These are phyloP conservation scores for Plusia festucae DNA, from an alignment of 2,888 invertebrate genomes.

Conservation along the genomic window DNA sequence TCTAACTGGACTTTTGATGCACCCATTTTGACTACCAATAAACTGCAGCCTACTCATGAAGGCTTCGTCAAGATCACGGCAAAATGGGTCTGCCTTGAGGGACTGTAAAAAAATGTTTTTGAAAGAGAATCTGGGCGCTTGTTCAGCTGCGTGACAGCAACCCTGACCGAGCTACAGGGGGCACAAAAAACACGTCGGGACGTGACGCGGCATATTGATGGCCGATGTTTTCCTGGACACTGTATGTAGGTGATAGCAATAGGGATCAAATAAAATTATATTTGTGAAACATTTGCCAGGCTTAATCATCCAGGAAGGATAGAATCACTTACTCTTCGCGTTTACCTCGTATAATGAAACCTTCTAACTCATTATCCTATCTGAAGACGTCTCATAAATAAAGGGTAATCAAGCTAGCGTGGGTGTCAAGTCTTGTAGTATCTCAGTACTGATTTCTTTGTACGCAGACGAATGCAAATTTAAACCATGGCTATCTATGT, in stretches of 20 bases:
- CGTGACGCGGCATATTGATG: constrained; percentile 74
- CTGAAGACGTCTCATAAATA: no score
- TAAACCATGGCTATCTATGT: no score
- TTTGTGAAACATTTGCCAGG: constrained; percentile 38
- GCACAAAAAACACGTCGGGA: constrained; percentile 64
- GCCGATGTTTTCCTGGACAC: constrained; percentile 59
- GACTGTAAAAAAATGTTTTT: no score
- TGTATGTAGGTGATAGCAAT: constrained; percentile 51
- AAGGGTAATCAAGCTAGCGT: no score
- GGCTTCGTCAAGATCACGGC: no score
- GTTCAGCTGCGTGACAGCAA: constrained; percentile 22
- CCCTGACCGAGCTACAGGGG: constrained; percentile 65
- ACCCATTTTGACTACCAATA: no score
- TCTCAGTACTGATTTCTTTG: no score
- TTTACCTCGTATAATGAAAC: neutral
- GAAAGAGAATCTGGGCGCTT: constrained; percentile 1
- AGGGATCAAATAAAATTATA: constrained; percentile 51
- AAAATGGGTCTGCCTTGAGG: neutral
- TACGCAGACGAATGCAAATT: no score
- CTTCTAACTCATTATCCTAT: neutral
- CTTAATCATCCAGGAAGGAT: constrained; percentile 26
- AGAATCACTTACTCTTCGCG: neutral
- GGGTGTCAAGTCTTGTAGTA: no score
- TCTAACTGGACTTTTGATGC: no score
- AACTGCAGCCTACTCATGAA: no score